These are phyloP conservation scores for Dione juno DNA, from an alignment of 2,888 invertebrate species.

Conservation along the genomic window DNA sequence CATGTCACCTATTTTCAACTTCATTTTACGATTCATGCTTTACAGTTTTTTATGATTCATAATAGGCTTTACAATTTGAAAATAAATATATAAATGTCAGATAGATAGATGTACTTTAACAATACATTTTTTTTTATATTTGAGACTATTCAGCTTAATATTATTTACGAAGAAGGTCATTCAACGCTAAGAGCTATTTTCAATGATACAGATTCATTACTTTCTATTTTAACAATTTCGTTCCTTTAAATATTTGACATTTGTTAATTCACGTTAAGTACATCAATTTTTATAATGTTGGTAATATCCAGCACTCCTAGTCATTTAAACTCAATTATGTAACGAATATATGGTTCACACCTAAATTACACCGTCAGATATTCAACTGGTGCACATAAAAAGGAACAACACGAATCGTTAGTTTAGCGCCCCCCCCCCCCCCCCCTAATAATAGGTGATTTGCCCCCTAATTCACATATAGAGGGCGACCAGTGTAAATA, in stretches of 20 bases:
- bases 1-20: slow-evolving; percentile 41
- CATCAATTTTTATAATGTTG: too few species aligned
- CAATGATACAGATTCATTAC: too few species aligned
- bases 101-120: too few species aligned
- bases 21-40: slow-evolving; percentile 32
- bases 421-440: slow-evolving; percentile 67
- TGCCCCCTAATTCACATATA: slow-evolving; percentile 64
- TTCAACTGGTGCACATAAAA: slow-evolving; percentile 77
- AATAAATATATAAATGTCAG: too few species aligned
- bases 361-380: slow-evolving; percentile 74
- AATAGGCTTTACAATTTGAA: background rate
- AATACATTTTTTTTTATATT: too few species aligned
- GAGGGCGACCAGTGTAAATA: slow-evolving; percentile 55
- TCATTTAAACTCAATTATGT: slow-evolving; percentile 29
- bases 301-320: slow-evolving; percentile 12
- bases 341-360: slow-evolving; percentile 56
- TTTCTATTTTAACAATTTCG: background rate
- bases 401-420: slow-evolving; percentile 78
- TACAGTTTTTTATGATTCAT: slow-evolving; percentile 15
- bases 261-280: background rate
- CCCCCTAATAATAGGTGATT: slow-evolving; percentile 79
- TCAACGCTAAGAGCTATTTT: too few species aligned
- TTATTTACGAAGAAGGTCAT: too few species aligned
- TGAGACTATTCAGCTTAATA: too few species aligned
- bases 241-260: too few species aligned